Base-by-base conservation (phyloP, 2,113 vertebrate genomes). In the Sialia sialis region DNA sequence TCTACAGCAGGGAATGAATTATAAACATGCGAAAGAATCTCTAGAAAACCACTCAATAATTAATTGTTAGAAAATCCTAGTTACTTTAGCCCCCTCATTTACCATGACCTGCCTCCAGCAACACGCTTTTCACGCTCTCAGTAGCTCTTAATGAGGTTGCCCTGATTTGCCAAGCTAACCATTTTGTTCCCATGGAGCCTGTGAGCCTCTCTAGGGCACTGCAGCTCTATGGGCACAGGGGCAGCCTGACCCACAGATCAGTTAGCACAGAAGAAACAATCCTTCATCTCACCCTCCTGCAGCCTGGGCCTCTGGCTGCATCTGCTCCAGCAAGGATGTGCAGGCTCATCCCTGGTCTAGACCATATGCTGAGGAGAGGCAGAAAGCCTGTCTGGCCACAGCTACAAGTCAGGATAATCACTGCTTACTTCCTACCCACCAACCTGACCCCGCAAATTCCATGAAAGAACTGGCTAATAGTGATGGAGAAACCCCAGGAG, bases 21-120 rank as follows among this genome's bases (percentile, higher is more conserved):
- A 79, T 32, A 66, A 97, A 87, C 70, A 85, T 14, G 18, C 91
- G 87, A 76, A 82, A 46, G 51, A 85, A 91, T 63, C 46, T 87
- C 78, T 46, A 67, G 72, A 85, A 95, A 91, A 77, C 43, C 63
- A 85, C 81, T 95, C 70, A 73, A 56, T 91, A 93, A 96, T 95
- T 89, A 95, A 92, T 89, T 73, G 72, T 66, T 70, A 82, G 68
- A 62, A 91, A 95, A 76, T 2, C 46, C 63, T 75, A 70, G 78
- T 63, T 89, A 83, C 67, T 95, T 83, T 52, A 93, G 78, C 82
- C 81, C 56, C 62, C 29, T 97, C 76, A 32, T 69, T 87, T 43
- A 69, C 78, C 56, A 41, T 29, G 81, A 78, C 90, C 89, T 84
- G 86, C 86, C 89, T 82, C 62, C 84, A 94, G 93, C 82, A 89